A percentile compares a stretch with the other conserved stretches of the same genome.
phyloP scores from a whole-genome alignment of 2,888 invertebrate genomes.

The Mythimna vitellina region DNA sequence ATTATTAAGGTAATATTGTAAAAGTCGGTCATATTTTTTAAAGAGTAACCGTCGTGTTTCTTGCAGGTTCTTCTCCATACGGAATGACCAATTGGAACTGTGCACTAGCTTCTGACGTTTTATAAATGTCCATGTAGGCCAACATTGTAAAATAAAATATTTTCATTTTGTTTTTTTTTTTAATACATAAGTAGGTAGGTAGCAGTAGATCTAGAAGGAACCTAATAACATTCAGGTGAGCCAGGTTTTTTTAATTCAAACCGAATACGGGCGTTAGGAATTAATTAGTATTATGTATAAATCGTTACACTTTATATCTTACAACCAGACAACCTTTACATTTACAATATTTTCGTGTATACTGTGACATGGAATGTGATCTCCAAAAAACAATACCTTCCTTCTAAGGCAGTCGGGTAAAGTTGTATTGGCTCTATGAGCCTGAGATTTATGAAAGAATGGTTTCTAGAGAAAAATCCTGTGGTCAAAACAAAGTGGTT shows the following conservation, averaged over 20 bases:
- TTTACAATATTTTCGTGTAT: conserved; percentile 51
- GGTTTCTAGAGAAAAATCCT: not conserved
- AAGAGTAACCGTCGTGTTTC: too few species aligned
- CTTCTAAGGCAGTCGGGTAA: too few species aligned
- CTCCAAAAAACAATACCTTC: conserved; percentile 25
- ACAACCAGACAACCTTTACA: conserved; percentile 60
- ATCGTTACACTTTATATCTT: conserved; percentile 55
- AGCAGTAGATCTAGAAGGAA: too few species aligned
- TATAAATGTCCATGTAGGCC: too few species aligned
- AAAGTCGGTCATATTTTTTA: too few species aligned
- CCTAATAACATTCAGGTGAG: not conserved
- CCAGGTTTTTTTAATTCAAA: not conserved
- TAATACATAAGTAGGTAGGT: too few species aligned
- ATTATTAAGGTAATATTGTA: too few species aligned
- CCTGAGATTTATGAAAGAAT: not conserved
- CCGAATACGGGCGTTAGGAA: conserved; percentile 54
- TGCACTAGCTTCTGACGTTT: too few species aligned
- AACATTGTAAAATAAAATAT: too few species aligned
- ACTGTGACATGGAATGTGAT: conserved; percentile 27
- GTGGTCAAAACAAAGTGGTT: not conserved
- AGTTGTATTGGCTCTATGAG: not conserved
- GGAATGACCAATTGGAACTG: too few species aligned
- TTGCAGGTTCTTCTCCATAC: too few species aligned
- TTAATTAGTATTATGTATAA: conserved; percentile 4
- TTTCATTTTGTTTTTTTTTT: too few species aligned